A percentile compares a stretch with the other conserved stretches of the same genome.
These are phyloP conservation scores for Orthosia gothica DNA, from an alignment of 2,888 invertebrate genomes.

Conservation along the genomic window DNA sequence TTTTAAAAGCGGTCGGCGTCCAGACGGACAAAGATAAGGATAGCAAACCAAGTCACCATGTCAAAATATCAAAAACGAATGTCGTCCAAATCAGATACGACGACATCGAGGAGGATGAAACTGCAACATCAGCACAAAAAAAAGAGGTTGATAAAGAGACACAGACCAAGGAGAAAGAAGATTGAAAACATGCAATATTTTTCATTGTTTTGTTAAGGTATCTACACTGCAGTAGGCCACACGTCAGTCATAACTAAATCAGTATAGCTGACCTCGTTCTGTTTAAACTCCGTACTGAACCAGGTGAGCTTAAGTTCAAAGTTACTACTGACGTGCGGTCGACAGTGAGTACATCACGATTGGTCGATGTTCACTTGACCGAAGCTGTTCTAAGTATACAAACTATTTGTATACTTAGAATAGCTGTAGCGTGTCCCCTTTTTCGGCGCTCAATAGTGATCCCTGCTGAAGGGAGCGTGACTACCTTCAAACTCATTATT, in stretches of 20 bases:
- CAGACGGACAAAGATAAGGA: conserved; percentile 70
- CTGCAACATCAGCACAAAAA: background rate
- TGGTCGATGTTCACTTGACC: no score
- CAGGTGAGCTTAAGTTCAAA: background rate
- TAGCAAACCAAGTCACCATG: conserved; percentile 53
- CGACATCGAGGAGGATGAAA: background rate
- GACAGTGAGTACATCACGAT: background rate
- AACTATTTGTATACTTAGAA: no score
- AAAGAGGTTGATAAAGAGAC: conserved; percentile 62
- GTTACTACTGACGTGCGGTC: background rate
- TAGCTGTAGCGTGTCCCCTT: no score
- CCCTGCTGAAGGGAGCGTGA: no score
- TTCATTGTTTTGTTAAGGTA: background rate
- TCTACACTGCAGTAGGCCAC: background rate
- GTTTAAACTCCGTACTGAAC: background rate
- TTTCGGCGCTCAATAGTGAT: no score
- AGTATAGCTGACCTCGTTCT: background rate
- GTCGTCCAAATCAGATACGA: background rate
- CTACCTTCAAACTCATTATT: no score
- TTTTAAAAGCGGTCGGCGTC: conserved; percentile 71
- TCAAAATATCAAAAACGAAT: conserved; percentile 70
- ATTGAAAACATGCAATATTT: conserved; percentile 58
- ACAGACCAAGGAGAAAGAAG: conserved; percentile 78
- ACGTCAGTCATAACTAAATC: background rate
- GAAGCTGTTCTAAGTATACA: no score